Evolutionary conservation across 2,888 invertebrate genomes (phyloP), one percentile per base, ranked within the genome.

Genomic region (Drosophila conformis): DNA sequence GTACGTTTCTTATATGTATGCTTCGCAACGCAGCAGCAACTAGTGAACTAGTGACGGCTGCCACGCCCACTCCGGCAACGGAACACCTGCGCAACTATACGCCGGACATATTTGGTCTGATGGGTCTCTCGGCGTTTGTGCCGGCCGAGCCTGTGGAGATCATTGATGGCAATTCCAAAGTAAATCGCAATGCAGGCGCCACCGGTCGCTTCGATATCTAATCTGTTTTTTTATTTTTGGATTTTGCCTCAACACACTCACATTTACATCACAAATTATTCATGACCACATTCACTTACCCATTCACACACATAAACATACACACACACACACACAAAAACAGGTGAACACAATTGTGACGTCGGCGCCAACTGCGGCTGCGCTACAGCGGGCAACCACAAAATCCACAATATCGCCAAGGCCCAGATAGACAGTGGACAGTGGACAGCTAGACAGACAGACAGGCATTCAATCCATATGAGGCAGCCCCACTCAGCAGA

Each of bases 161-260:
- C 11, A 94, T 94, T 80, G 92, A 94, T 71, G 95, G 95, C 69
- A 95, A 95, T 91, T 95, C 95, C n/a, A 95, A 94, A 94, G 95
- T 95, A 93, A 91, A 90, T 83, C 87, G 82, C 69, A 81, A 88
- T 82, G 78, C 82, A 73, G 68, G 75, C 13, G 1, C 27, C 40
- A 57, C n/a, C 29, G 69, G 76, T 70, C 74, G 69, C 27, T 57
- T 69, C 63, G 78, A 74, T 62, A 82, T 77, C 70, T 77, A 82
- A 82, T 68, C 49, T 76, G 69, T 76, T 81, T 80, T 63, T 53
- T 38, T 59, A 69, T 76, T 61, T 77, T 78, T 70, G 25, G 63
- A 57, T 64, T 69, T 69, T 59, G 61, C 63, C 59, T 67, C 62
- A 69, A 67, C 63, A 67, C 68, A 51, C 65, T 58, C 42, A 56